These are phyloP conservation scores for Cirrhinus mrigala DNA, from an alignment of 2,797 vertebrate species.

Conservation along the genomic window DNA sequence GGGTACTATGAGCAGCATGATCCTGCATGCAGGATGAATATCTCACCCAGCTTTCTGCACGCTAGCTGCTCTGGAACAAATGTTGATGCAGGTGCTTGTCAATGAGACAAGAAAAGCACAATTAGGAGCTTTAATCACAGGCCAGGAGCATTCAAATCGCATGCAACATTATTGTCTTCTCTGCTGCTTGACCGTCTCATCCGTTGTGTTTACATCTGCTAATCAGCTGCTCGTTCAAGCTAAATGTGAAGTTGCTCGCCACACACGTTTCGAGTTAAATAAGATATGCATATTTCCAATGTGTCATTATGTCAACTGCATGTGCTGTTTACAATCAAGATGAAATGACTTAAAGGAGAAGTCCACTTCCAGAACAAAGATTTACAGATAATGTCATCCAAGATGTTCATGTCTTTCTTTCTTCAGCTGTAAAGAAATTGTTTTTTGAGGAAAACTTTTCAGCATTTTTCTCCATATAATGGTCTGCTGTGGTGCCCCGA, in stretches of 20 bases:
- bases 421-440: no score
- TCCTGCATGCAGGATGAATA: slow-evolving; percentile 58
- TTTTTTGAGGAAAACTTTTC: no score
- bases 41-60: slow-evolving; percentile 47
- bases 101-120: slow-evolving; percentile 52
- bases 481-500: no score
- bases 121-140: slow-evolving; percentile 24
- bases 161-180: background rate
- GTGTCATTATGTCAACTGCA: background rate
- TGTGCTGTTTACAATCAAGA: background rate
- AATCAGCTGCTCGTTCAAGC: background rate
- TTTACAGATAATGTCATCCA: no score
- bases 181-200: background rate
- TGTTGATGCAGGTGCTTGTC: slow-evolving; percentile 67
- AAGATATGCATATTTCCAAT: background rate
- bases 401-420: no score
- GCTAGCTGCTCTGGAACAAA: slow-evolving; percentile 34
- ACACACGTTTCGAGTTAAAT: background rate
- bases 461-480: no score
- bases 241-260: background rate
- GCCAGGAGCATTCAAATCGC: slow-evolving; percentile 8
- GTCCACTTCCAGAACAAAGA: no score
- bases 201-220: background rate
- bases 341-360: background rate
- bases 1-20: slow-evolving; percentile 55